phyloP scores from a whole-genome alignment of 2,113 vertebrate species.

The Hippocampus comes region DNA sequence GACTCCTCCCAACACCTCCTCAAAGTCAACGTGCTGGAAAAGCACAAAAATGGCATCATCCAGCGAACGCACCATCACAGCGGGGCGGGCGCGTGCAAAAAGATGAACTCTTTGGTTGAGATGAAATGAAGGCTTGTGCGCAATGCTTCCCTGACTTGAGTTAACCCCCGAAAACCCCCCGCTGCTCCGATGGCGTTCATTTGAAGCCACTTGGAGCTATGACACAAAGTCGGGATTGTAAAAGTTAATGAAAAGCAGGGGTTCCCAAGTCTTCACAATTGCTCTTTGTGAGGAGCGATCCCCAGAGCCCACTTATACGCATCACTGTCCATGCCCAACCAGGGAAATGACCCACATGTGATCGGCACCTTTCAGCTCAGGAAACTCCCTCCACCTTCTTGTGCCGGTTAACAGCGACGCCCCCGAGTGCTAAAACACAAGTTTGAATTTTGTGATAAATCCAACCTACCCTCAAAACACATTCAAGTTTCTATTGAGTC shows the following conservation, averaged over 20 bases:
- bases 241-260: slow-evolving; percentile 45
- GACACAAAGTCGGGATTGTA: slow-evolving; percentile 9
- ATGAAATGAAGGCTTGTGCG: not conserved
- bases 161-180: not conserved
- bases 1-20: no score
- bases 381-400: slow-evolving; percentile 43
- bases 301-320: slow-evolving; percentile 34
- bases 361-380: slow-evolving; percentile 61
- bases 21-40: no score
- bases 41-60: no score
- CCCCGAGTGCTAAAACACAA: slow-evolving; percentile 33
- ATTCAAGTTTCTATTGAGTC: slow-evolving; percentile 43
- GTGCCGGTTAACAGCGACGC: slow-evolving; percentile 28
- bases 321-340: slow-evolving; percentile 28
- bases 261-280: slow-evolving; percentile 35
- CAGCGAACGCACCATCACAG: no score
- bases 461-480: slow-evolving; percentile 25
- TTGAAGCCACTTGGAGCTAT: slow-evolving; percentile 4
- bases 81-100: not conserved
- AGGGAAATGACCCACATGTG: slow-evolving; percentile 48
- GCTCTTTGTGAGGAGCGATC: slow-evolving; percentile 34
- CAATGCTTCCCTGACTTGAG: no score
- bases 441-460: slow-evolving; percentile 48
- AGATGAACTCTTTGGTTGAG: not conserved
- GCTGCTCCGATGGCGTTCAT: not conserved